Evolutionary conservation across 1,140 invertebrate genomes (phyloP).

Genomic region (Bombus pyrosoma): DNA sequence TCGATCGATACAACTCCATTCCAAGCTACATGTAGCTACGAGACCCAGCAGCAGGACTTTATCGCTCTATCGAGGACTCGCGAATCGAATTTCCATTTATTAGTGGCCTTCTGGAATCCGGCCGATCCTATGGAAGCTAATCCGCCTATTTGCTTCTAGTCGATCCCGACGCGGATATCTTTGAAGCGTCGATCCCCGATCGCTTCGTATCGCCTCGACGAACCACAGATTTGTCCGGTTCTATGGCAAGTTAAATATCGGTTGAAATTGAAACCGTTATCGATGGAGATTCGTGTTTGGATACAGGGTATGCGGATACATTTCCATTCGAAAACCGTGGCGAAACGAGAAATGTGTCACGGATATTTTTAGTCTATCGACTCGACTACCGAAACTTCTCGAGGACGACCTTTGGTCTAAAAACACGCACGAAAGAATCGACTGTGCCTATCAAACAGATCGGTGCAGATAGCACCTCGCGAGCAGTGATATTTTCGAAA

Average conservation of each 20-base stretch:
- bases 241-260: neutral
- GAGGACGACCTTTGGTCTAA: slow-evolving; percentile 9
- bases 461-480: slow-evolving; percentile 32
- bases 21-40: slow-evolving; percentile 7
- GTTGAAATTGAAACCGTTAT: slow-evolving; percentile 8
- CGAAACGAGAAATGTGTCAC: too few species aligned
- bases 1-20: slow-evolving; percentile 54
- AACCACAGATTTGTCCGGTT: too few species aligned
- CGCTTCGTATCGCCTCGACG: too few species aligned
- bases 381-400: neutral
- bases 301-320: neutral
- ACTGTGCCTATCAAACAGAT: slow-evolving; percentile 62
- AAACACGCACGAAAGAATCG: neutral
- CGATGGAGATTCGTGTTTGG: neutral
- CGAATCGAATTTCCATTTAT: slow-evolving; percentile 69
- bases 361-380: neutral
- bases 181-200: neutral
- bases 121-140: slow-evolving; percentile 26
- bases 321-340: neutral
- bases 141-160: slow-evolving; percentile 31
- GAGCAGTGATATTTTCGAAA: slow-evolving; percentile 15
- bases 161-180: slow-evolving; percentile 1
- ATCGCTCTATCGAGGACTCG: slow-evolving; percentile 61
- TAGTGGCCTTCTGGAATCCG: slow-evolving; percentile 33
- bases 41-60: slow-evolving; percentile 37